Evolutionary conservation across 1,140 invertebrate genomes (phyloP).

Genomic region (Drosophila neocordata): DNA sequence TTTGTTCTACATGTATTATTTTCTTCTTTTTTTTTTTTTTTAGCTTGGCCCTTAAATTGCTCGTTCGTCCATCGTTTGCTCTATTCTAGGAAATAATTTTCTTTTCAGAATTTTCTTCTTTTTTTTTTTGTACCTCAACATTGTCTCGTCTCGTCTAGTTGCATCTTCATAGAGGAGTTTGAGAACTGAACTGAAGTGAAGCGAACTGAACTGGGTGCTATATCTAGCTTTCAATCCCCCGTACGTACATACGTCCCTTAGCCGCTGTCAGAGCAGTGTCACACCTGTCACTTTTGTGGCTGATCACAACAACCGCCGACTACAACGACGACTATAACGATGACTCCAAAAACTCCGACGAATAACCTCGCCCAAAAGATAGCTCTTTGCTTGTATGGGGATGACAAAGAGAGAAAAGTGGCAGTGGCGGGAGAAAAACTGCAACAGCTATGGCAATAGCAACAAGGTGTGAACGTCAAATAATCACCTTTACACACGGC

Average conservation of each 20-base stretch:
- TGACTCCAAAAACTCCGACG: slow-evolving; percentile 9
- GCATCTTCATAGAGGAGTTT: slow-evolving; percentile 66
- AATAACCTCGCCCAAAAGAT: slow-evolving; percentile 36
- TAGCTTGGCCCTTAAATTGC: slow-evolving; percentile 42
- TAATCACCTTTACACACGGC: slow-evolving; percentile 71
- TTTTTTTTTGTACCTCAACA: slow-evolving; percentile 44
- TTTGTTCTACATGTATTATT: slow-evolving; percentile 27
- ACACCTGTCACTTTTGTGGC: slow-evolving; percentile 79
- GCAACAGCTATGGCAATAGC: slow-evolving; percentile 25
- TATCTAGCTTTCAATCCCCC: not conserved
- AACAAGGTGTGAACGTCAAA: slow-evolving; percentile 80
- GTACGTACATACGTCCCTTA: not conserved
- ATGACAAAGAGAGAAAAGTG: not conserved
- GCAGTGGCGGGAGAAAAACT: not conserved
- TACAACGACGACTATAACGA: slow-evolving; percentile 20
- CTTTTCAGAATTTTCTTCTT: slow-evolving; percentile 30
- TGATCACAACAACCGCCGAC: slow-evolving; percentile 76
- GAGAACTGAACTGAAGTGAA: slow-evolving; percentile 21
- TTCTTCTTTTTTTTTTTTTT: slow-evolving; percentile 6
- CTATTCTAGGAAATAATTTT: slow-evolving; percentile 75
- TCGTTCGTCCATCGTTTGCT: slow-evolving; percentile 51
- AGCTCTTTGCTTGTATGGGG: not conserved
- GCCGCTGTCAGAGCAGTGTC: slow-evolving; percentile 63
- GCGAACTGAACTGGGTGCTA: slow-evolving; percentile 13
- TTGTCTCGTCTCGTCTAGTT: slow-evolving; percentile 66